A percentile compares a stretch with the other conserved stretches of the same genome.
Evolutionary conservation across 1,140 invertebrate species (phyloP).

Genomic region (Cotesia glomerata): DNA sequence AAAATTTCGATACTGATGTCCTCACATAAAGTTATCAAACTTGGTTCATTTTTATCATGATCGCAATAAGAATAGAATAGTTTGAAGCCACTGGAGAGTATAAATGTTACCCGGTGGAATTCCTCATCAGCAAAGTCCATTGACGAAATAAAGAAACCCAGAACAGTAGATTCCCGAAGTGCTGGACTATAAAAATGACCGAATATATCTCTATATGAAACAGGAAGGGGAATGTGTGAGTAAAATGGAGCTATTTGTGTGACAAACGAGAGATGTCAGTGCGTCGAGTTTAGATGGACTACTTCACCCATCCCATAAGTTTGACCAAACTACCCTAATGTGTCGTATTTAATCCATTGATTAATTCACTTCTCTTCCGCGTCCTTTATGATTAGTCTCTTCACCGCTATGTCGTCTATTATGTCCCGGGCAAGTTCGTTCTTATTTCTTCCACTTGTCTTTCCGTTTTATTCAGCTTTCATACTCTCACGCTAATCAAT

Average conservation of each 20-base stretch:
- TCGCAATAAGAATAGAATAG: too few species aligned
- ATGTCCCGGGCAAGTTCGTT: not conserved
- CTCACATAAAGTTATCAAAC: too few species aligned
- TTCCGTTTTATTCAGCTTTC: not conserved
- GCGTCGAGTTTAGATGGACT: conserved; percentile 33
- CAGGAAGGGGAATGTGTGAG: conserved; percentile 10
- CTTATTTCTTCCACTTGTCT: not conserved
- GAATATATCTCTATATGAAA: not conserved
- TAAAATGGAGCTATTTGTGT: conserved; percentile 61
- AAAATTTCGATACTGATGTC: too few species aligned
- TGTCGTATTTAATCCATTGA: conserved; percentile 62
- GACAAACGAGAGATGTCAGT: conserved; percentile 62
- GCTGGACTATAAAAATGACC: not conserved
- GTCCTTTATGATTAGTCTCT: conserved; percentile 59
- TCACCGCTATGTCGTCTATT: conserved; percentile 5
- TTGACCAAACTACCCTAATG: conserved; percentile 7
- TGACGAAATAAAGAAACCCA: conserved; percentile 28
- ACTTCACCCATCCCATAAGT: not conserved
- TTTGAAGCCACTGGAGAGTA: not conserved
- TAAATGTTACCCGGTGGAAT: conserved; percentile 41
- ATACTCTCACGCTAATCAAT: conserved; percentile 43
- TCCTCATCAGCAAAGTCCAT: conserved; percentile 48
- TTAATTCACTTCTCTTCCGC: conserved; percentile 61
- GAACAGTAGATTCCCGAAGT: not conserved
- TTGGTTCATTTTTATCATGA: too few species aligned